phyloP scores from a whole-genome alignment of 2,113 vertebrate species.

The Chamaetylas fuelleborni region DNA sequence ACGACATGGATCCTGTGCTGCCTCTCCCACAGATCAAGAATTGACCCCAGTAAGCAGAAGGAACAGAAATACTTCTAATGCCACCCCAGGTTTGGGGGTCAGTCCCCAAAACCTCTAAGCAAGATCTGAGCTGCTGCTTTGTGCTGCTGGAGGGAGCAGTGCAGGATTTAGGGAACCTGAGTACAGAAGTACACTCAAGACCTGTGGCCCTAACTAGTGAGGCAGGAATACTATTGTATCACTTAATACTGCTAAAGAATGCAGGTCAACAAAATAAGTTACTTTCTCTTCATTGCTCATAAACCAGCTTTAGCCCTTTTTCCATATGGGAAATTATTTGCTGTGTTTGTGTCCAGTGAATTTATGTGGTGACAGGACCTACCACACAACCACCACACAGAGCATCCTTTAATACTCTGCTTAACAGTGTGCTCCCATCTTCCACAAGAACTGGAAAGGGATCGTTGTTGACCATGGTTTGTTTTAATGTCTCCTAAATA shows the following conservation, averaged over 20 bases:
- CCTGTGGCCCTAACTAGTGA: neutral
- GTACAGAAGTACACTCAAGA: neutral
- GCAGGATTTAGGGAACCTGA: neutral
- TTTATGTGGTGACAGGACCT: neutral
- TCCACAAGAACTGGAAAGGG: constrained; percentile 38
- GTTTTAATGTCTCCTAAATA: constrained; percentile 65
- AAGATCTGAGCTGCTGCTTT: neutral
- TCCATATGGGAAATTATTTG: neutral
- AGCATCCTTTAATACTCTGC: neutral
- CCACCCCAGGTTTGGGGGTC: neutral
- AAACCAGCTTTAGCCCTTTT: neutral
- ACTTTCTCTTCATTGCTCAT: neutral
- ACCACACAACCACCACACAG: neutral
- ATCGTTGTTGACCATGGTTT: constrained; percentile 58
- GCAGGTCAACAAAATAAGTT: neutral
- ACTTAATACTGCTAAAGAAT: neutral
- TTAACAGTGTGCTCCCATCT: neutral
- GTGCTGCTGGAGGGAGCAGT: neutral
- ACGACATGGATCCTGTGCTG: rapidly evolving
- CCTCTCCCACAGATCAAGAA: neutral
- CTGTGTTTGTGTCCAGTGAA: neutral
- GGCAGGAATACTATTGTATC: neutral
- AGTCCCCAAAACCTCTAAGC: neutral
- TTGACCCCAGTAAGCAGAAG: neutral
- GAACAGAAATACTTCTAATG: neutral